Base-by-base conservation (phyloP, 2,113 vertebrate species). In the Hippocampus comes region DNA sequence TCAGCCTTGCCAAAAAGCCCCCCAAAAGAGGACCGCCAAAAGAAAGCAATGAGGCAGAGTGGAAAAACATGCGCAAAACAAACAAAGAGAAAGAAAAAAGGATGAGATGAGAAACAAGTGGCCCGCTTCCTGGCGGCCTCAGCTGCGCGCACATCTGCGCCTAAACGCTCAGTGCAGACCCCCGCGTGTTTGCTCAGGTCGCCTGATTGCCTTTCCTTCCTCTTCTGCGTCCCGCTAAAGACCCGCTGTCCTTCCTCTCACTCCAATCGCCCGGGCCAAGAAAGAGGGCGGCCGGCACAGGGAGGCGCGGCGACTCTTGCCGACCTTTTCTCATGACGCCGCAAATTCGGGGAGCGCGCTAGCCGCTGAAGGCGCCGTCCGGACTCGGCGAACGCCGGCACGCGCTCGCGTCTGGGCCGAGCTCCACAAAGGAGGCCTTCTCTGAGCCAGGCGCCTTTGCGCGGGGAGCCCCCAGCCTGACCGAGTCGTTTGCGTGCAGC, bases 131-230 rank as follows among this genome's bases (percentile, higher is more conserved):
- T 93, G 91, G 89, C 89, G 73, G 78, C 86, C 85, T 93, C 91
- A 92, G 92, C 91, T 94, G 92, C 78, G 23, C 78, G 87, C 86
- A 92, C 91, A 93, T 93, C 93, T 93, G 93, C 86, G 87, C 79
- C 85, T 49, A 55, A 84, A 88, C 82, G 83, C 76, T 80, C 88
- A 71, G 77, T 84, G 85, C 81, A 82, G 89, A 89, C 87, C 88
- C 85, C 85, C 87, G 85, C 82, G 85, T 91, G 89, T 91, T 92
- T 92, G 91, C 89, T 92, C 89, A 89, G 88, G 89, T 92, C 82
- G 87, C 85, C 86, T 91, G 92, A 93, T 93, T 93, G 92, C 90
- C 91, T 93, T 93, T 93, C 92, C 92, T 93, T 93, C 92, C 92
- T 91, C 88, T 86, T 89, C 83, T 86, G 82, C 88, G 75, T 89